Base-by-base conservation (phyloP, 2,113 vertebrate species). In the Actinemys pallida region DNA sequence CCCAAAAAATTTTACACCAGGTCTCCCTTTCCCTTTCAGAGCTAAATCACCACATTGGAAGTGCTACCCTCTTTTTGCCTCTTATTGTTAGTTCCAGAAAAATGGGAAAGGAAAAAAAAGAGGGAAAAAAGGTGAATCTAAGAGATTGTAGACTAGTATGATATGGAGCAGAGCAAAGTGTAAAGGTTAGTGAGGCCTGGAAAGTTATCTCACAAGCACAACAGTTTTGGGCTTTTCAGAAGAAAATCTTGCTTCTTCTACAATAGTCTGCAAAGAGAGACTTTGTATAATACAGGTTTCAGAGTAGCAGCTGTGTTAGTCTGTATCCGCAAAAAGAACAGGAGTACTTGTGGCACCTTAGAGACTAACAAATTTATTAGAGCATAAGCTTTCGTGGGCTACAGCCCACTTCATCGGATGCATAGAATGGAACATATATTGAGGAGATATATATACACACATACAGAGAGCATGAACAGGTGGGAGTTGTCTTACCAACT, bases 21-120 rank as follows among this genome's bases (percentile, higher is more conserved):
- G 75, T 57, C 45, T 93, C 20, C 75, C 24, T 87, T 57, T 93
- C 84, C 42, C 56, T 80, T 39, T 80, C 84, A 84, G 56, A 59
- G 10, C 24, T 90, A 65, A 95, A 96, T 94, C 87, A 89, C 13
- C 8, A 81, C 7, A 88, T 27, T 83, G 89, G 65, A 97, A 94
- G 54, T 83, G 85, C 29, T 17, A 81, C 91, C 49, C 2, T 69
- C 19, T 78, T 62, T 88, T 79, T 89, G 1, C 35, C 11, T 89
- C 90, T 78, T 89, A 6, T 47, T 83, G 2, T 72, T 54, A 89
- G 78, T 20, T 91, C 17, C 45, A 94, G 65, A 85, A 20, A 79
- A 82, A 10, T 50, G 22, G 13, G 62, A 57, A 76, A 79, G 69
- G 86, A 7, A 12, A 94, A 96, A 83, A 83, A 29, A n/a, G 10